phyloP scores from a whole-genome alignment of 2,113 vertebrate genomes.

The Geothlypis trichas region DNA sequence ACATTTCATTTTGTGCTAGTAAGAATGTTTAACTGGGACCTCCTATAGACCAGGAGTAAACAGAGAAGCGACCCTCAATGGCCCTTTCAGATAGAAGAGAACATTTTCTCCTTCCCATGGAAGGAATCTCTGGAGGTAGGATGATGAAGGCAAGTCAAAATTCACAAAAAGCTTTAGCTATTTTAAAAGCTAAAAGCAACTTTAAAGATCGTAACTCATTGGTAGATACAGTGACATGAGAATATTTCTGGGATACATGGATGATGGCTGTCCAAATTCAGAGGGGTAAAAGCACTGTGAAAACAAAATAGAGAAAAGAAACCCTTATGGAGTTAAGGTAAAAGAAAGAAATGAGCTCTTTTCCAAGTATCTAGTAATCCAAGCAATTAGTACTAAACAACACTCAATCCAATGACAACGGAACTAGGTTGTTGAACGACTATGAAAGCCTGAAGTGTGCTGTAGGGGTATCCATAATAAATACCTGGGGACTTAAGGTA shows the following conservation, averaged over 20 bases:
- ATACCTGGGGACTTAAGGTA: neutral
- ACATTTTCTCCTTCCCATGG: neutral
- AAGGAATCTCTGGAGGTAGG: neutral
- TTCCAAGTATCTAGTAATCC: neutral
- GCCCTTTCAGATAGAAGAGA: neutral
- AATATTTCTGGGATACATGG: neutral
- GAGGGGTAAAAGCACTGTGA: neutral
- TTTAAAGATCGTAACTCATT: neutral
- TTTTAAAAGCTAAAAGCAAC: neutral
- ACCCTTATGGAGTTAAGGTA: neutral
- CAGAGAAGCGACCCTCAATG: neutral
- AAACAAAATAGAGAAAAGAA: neutral
- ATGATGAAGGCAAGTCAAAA: neutral
- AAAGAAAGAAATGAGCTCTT: neutral
- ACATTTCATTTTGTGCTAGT: neutral
- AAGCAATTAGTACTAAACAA: neutral
- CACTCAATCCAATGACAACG: rapidly evolving
- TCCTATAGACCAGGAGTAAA: neutral
- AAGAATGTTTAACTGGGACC: neutral
- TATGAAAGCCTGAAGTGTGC: neutral
- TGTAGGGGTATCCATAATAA: neutral
- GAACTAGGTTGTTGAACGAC: neutral
- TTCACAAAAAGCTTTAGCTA: neutral
- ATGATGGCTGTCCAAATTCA: neutral
- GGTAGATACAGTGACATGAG: neutral